These are phyloP conservation scores for Eulacestoma nigropectus DNA, from an alignment of 2,113 vertebrate genomes.

Conservation along the genomic window DNA sequence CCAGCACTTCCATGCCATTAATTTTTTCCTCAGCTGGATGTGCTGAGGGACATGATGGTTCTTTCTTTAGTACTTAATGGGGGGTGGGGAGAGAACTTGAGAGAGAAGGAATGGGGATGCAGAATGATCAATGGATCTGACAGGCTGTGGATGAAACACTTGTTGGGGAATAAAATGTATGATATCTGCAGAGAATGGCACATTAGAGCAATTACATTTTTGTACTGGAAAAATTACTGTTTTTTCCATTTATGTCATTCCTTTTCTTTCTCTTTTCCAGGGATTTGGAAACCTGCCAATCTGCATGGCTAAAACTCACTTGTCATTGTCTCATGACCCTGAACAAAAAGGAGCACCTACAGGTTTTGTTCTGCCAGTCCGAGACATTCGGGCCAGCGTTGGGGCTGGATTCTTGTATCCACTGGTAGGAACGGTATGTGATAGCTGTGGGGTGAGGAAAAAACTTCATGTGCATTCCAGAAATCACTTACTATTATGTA, in stretches of 20 bases:
- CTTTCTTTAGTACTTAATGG: neutral
- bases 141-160: neutral
- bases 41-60: neutral
- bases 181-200: neutral
- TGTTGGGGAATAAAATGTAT: neutral
- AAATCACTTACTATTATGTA: neutral
- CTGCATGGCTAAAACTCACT: constrained; percentile 98
- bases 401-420: constrained; percentile 96
- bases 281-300: constrained; percentile 91
- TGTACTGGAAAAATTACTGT: neutral
- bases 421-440: constrained; percentile 88
- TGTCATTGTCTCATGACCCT: constrained; percentile 93
- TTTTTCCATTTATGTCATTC: neutral
- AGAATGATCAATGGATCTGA: neutral
- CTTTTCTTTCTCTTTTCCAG: constrained; percentile 60
- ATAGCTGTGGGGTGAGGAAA: neutral
- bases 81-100: neutral
- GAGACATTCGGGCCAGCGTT: constrained; percentile 91
- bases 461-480: neutral
- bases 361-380: constrained; percentile 89
- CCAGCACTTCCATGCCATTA: neutral
- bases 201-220: neutral
- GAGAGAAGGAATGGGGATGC: neutral
- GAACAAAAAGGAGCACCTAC: constrained; percentile 92
- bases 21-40: neutral